Conservation (phyloP, 2,888 invertebrate species). For the Digitonthophagus gazella region DNA sequence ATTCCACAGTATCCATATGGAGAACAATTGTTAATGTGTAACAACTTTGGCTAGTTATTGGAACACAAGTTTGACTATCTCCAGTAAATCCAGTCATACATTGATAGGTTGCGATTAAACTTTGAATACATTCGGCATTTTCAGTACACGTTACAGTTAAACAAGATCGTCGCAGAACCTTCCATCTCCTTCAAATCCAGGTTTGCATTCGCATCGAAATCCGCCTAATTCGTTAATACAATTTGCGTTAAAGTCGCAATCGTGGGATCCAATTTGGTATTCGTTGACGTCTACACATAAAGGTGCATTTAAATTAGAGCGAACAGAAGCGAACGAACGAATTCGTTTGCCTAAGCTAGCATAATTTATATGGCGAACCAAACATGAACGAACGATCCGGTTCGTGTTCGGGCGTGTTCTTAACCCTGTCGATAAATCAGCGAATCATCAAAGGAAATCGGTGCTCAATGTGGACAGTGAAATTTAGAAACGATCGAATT, state of each 20-base stretch:
- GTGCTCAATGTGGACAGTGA: no score
- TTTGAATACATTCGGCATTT: constrained; percentile 59
- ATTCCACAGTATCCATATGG: constrained; percentile 54
- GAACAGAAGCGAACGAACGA: no score
- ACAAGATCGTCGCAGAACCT: constrained; percentile 61
- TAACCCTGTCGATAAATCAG: no score
- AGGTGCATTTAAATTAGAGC: no score
- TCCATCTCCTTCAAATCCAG: constrained; percentile 80
- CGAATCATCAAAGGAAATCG: no score
- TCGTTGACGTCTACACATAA: constrained; percentile 85
- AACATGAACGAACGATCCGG: no score
- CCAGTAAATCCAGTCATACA: constrained; percentile 71
- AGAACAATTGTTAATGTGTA: constrained; percentile 59
- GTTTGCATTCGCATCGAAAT: constrained; percentile 76
- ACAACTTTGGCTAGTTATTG: constrained; percentile 50
- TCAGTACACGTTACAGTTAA: constrained; percentile 59
- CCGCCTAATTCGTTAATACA: constrained; percentile 83
- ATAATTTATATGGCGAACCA: no score
- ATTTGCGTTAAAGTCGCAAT: constrained; percentile 82
- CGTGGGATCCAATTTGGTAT: constrained; percentile 73
- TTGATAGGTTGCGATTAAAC: constrained; percentile 51
- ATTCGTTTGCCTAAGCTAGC: no score
- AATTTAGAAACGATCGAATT: no score
- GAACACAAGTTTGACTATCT: constrained; percentile 60
- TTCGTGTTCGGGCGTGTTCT: no score